Evolutionary conservation across 2,888 invertebrate genomes (phyloP).

Genomic region (Dryadula phaetusa): DNA sequence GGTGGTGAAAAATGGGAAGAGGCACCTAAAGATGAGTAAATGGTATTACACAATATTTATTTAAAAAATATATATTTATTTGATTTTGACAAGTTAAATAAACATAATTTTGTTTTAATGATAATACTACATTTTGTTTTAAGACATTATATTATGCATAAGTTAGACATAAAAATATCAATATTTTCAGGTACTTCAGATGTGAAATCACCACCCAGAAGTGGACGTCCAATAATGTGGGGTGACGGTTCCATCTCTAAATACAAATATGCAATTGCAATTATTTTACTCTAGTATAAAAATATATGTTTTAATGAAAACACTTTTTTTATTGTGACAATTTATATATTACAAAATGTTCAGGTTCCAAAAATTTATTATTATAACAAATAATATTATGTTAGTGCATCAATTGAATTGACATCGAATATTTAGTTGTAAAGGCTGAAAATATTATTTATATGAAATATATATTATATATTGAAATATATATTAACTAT

Average conservation of each 20-base stretch:
- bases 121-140: background rate
- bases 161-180: background rate
- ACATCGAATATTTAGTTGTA: slow-evolving; percentile 7
- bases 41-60: slow-evolving; percentile 11
- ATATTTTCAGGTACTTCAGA: slow-evolving; percentile 19
- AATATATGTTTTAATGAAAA: slow-evolving; percentile 18
- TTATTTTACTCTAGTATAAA: slow-evolving; percentile 13
- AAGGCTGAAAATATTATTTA: slow-evolving; percentile 19
- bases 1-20: slow-evolving; percentile 56
- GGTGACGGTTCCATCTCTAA: slow-evolving; percentile 17
- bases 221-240: slow-evolving; percentile 15
- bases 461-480: background rate
- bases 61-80: slow-evolving; percentile 5
- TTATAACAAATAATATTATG: background rate
- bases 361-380: slow-evolving; percentile 1
- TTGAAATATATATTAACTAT: too few species aligned
- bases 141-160: background rate
- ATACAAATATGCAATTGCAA: slow-evolving; percentile 18
- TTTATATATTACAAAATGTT: background rate
- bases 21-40: slow-evolving; percentile 32
- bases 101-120: background rate
- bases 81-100: background rate
- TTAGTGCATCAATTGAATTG: background rate
- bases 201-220: background rate
- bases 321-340: slow-evolving; percentile 6